Conservation (phyloP, 53 echinoderm and acorn worm species). For the Hippasteria phrygiana region DNA sequence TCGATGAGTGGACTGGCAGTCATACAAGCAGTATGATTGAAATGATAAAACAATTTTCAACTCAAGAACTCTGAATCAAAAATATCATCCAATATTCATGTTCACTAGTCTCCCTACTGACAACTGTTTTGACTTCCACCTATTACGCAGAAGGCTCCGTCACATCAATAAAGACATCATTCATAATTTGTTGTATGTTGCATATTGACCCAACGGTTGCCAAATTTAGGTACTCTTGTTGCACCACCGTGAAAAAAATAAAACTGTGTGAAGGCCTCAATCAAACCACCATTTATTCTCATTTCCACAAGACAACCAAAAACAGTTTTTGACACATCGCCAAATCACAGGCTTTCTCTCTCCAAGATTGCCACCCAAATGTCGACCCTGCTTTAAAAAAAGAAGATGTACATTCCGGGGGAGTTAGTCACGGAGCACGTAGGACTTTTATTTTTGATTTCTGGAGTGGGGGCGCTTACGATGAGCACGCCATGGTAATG, state of each 20-base stretch:
- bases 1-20: no score
- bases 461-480: constrained; percentile 29
- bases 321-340: constrained; percentile 9
- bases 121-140: neutral
- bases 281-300: constrained; percentile 13
- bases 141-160: neutral
- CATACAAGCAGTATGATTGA: no score
- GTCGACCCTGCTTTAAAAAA: neutral
- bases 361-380: neutral
- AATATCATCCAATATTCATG: neutral
- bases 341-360: constrained; percentile 1
- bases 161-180: neutral
- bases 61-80: no score
- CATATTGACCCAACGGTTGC: neutral
- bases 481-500: constrained; percentile 38
- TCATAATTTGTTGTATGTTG: neutral
- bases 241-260: neutral
- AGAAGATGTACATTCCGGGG: constrained; percentile 24
- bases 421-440: constrained; percentile 49
- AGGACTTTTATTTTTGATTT: constrained; percentile 8
- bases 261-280: neutral
- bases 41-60: no score
- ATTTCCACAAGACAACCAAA: constrained; percentile 1
- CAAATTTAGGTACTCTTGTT: neutral
- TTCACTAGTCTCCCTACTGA: no score